Evolutionary conservation across 2,113 vertebrate species (phyloP).

Genomic region (Carassius auratus): DNA sequence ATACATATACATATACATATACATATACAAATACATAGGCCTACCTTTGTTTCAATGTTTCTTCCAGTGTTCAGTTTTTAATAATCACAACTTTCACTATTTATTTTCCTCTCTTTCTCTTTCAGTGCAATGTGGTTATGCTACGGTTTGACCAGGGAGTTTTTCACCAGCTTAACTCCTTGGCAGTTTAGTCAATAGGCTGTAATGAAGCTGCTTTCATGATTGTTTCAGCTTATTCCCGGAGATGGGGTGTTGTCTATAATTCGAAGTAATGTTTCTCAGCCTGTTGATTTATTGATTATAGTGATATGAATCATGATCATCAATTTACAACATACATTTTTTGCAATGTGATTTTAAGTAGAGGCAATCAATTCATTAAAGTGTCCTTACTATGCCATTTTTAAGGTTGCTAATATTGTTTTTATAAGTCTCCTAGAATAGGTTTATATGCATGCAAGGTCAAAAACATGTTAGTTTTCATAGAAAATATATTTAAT

Average conservation of each 20-base stretch:
- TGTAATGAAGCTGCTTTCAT: constrained; percentile 53
- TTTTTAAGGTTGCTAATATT: too few relatives aligned
- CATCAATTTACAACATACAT: too few relatives aligned
- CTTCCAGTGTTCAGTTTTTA: not conserved
- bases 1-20: too few relatives aligned
- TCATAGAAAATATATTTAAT: too few relatives aligned
- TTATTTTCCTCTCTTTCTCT: not conserved
- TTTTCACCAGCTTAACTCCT: constrained; percentile 36
- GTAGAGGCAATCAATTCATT: too few relatives aligned
- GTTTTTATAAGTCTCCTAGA: too few relatives aligned
- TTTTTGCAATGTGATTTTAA: too few relatives aligned
- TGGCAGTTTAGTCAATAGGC: constrained; percentile 38
- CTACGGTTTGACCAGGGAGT: constrained; percentile 2
- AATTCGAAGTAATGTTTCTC: constrained; percentile 21
- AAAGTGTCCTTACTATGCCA: too few relatives aligned
- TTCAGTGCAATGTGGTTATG: not conserved
- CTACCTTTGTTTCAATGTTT: not conserved
- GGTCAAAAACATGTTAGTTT: too few relatives aligned
- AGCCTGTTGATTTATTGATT: constrained; percentile 41
- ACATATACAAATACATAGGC: too few relatives aligned
- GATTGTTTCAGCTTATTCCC: constrained; percentile 47
- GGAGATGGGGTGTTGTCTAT: too few relatives aligned
- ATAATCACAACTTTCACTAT: not conserved
- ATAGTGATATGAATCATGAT: not conserved
- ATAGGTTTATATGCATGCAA: too few relatives aligned